Evolutionary conservation across 35 echinoderm and acorn worm genomes (phyloP), one percentile per base, ranked within the genome.

Genomic region (Patiria miniata): DNA sequence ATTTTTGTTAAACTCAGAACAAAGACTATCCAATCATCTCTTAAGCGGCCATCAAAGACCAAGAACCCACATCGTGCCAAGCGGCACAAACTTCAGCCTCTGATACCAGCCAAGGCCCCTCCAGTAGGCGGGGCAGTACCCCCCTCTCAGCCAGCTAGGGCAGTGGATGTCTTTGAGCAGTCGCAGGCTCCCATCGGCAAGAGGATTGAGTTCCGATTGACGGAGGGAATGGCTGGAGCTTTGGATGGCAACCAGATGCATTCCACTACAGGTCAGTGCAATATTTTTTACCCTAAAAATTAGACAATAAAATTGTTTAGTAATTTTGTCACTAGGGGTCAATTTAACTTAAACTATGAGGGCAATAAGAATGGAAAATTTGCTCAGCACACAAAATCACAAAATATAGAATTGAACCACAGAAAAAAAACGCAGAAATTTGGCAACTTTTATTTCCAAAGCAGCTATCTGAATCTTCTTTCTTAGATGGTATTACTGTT

Each of bases 141-240:
- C 7, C 12, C n/a, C n/a, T 36, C 54, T 55, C 40, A 85, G 39
- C 44, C 12, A 61, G 39, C 29, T 56, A 86, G 19, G 55, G 83
- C 60, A 84, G 83, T 65, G 30, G 79, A 93, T 33, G 88, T 97
- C 14, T 93, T 97, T 93, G 90, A 93, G 51, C 77, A 89, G 59
- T 61, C 89, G 59, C 83, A 86, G 76, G 37, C 78, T 36, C 56
- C 77, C 26, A 39, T 69, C 34, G 40, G 83, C 23, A 97, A 93
- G 83, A 93, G 83, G 81, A 83, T 88, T 26, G 95, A 97, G 47
- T 89, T 97, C 60, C 86, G 79, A 59, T 40, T 97, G 5, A 61
- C 95, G 51, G 95, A 97, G 36, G 83, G 89, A 6, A 95, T 93
- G 39, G 87, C 87, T 34, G 52, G 40, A 51, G 89, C 89, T 83